Evolutionary conservation across 35 echinoderm and acorn worm species (phyloP), one percentile per base, ranked within the genome.

Genomic region (Apostichopus japonicus): DNA sequence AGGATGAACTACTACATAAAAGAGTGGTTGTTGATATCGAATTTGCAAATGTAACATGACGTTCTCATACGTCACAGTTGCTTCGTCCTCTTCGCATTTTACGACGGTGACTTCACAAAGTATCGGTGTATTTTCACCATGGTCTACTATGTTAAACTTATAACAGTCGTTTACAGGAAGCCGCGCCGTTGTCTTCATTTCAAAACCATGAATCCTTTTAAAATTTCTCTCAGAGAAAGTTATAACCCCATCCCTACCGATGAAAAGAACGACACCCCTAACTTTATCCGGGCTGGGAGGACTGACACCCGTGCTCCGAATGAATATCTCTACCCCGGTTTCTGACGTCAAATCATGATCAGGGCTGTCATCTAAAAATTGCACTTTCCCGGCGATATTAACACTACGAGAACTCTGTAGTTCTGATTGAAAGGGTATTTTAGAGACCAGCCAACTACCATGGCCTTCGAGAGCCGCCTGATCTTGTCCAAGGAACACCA

Each of bases 381-480:
- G 93, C 53, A 96, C 77, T 78, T 93, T 98, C 4, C 97, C 94
- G 51, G 27, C 63, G 8, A 98, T 91, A 8, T 94, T 90, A 13
- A 90, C 92, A 62, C 61, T 93, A 86, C 77, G 77, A 70, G 91
- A 84, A 51, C 23, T 82, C 87, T 93, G 67, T 15, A 93, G 10
- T 44, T 94, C 96, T 4, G 94, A 65, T 88, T 95, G 91, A 79
- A 95, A 94, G 10, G 94, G 96, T 23, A 94, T 79, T 93, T 94
- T 98, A 25, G 97, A 94, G 51, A 95, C 80, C 23, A 98, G 59
- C 97, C 97, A 98, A 86, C 94, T 96, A 6, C 86, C 92, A 4
- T 78, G 54, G 17, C 97, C 97, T 65, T 94, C 94, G 7, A 98
- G 73, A 23, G 93, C 97, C 1, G 73, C 93, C 57, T 94, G 93